Evolutionary conservation across 2,113 vertebrate genomes (phyloP), one percentile per base, ranked within the genome.

Genomic region (Pica pica): DNA sequence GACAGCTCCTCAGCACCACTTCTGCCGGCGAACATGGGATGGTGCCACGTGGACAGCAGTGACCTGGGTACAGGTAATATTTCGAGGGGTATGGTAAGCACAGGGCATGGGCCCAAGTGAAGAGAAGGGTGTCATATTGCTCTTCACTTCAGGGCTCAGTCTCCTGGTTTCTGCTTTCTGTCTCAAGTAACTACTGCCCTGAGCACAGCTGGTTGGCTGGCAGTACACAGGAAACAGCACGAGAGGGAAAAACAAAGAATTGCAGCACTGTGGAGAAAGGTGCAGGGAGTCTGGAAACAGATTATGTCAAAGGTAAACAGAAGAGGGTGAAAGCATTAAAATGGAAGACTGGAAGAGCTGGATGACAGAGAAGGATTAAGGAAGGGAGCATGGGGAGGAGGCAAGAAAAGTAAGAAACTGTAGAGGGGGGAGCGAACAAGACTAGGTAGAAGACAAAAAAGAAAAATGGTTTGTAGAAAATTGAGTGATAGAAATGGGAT

Each of bases 91-190:
- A 21, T 14, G 39, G 60, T 31, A 67, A 93, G 76, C 46, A 53
- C 53, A 49, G 60, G 11, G 33, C 53, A 61, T 50, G 21, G 52
- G 33, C 57, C 47, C n/a, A 52, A 20, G 21, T 10, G 14, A 75
- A 87, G 53, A 52, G 52, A 84, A 67, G 24, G 31, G 70, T 83
- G 44, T 95, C 63, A 17, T 71, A 76, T 93, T 94, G 70, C 95
- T 94, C 63, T 70, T 92, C 84, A 59, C 39, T 84, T 90, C 87
- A 60, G 69, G 87, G 95, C 70, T 94, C 80, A 87, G 87, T 49
- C 94, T 95, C 42, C 46, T 52, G 73, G 92, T 97, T 96, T 98
- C 97, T 76, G 50, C 89, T 98, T 97, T 95, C 97, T 95, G 91
- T 91, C 90, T 98, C 95, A 80, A 57, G 87, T 97, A 91, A 94